Evolutionary conservation across 2,113 vertebrate species (phyloP).

Genomic region (Rutilus rutilus): DNA sequence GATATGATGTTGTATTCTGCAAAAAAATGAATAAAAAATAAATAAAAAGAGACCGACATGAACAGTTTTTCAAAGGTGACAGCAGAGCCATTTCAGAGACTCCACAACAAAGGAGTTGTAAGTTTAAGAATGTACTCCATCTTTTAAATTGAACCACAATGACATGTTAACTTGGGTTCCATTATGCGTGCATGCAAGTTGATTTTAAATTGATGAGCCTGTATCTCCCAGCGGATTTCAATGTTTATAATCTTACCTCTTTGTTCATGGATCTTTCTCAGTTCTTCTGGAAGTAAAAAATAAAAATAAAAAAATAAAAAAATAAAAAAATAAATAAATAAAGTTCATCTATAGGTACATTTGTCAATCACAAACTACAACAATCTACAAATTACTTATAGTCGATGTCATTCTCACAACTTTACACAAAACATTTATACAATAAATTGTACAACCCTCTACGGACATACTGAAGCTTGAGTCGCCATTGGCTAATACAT

Average conservation of each 20-base stretch:
- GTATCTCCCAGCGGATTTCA: neutral
- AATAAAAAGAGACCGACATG: neutral
- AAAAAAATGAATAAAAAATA: neutral
- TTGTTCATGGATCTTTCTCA: constrained; percentile 50
- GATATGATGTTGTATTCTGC: constrained; percentile 65
- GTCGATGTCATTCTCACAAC: too few relatives aligned
- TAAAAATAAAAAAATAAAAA: too few relatives aligned
- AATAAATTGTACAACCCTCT: too few relatives aligned
- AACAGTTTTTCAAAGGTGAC: too few relatives aligned
- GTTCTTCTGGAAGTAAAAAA: neutral
- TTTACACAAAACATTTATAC: too few relatives aligned
- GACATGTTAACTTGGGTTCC: neutral
- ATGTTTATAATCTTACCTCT: constrained; percentile 42
- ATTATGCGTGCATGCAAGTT: neutral
- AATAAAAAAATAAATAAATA: too few relatives aligned
- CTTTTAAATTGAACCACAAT: neutral
- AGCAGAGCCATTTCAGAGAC: neutral
- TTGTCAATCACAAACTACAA: too few relatives aligned
- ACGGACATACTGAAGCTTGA: too few relatives aligned
- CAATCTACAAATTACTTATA: too few relatives aligned
- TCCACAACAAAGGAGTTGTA: neutral
- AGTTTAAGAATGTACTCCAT: neutral
- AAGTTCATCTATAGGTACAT: too few relatives aligned
- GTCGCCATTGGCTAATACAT: too few relatives aligned
- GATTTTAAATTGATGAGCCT: too few relatives aligned